These are phyloP conservation scores for Scrobipalpa costella DNA, from an alignment of 2,888 invertebrate genomes.

Conservation along the genomic window DNA sequence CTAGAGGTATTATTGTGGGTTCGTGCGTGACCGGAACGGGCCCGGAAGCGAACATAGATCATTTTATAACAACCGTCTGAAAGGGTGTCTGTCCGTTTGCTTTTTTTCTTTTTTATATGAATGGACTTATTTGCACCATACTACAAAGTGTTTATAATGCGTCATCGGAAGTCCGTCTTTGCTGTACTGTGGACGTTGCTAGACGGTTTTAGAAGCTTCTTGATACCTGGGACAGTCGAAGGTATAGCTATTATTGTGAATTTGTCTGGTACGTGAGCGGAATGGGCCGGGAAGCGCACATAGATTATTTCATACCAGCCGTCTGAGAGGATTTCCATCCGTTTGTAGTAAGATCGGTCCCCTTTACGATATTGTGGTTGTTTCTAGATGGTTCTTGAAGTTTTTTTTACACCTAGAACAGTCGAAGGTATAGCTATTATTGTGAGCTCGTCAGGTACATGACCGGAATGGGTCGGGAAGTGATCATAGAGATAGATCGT, in stretches of 20 bases:
- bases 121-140: too few species aligned
- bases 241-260: too few species aligned
- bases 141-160: too few species aligned
- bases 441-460: conserved; percentile 50
- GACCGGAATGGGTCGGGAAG: conserved; percentile 45
- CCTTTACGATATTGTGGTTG: not conserved
- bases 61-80: not conserved
- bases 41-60: conserved; percentile 3
- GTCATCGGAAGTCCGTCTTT: too few species aligned
- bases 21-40: too few species aligned
- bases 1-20: too few species aligned
- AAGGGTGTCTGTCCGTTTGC: conserved; percentile 1
- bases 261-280: too few species aligned
- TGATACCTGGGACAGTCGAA: too few species aligned
- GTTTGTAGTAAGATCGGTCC: not conserved
- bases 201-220: too few species aligned
- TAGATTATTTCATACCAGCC: conserved; percentile 12
- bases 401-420: not conserved
- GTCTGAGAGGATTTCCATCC: conserved; percentile 1
- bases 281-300: not conserved
- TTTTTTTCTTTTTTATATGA: too few species aligned
- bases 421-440: conserved; percentile 44
- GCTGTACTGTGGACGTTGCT: too few species aligned
- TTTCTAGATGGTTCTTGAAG: not conserved
- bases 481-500: not conserved